These are phyloP conservation scores for Drosophila guanche DNA, from an alignment of 1,140 invertebrate genomes.

Conservation along the genomic window DNA sequence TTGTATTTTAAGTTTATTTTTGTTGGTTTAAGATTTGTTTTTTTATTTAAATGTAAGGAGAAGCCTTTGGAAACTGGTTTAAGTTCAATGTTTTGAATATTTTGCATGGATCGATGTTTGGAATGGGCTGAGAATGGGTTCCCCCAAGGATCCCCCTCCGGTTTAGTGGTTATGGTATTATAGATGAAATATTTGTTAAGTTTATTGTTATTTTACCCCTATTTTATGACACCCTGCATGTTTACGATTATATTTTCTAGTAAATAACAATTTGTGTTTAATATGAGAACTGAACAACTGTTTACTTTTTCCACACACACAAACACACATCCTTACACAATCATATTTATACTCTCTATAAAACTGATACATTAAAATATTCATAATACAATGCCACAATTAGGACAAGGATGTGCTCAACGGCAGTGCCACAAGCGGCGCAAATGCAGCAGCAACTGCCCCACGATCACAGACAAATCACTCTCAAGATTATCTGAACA, in stretches of 20 bases:
- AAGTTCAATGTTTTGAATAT: slow-evolving; percentile 18
- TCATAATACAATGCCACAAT: slow-evolving; percentile 42
- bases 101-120: slow-evolving; percentile 23
- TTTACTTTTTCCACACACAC: slow-evolving; percentile 26
- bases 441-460: slow-evolving; percentile 29
- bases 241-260: slow-evolving; percentile 45
- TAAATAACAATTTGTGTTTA: slow-evolving; percentile 59
- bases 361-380: slow-evolving; percentile 46
- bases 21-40: slow-evolving; percentile 8
- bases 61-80: slow-evolving; percentile 4
- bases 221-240: slow-evolving; percentile 55
- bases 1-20: slow-evolving; percentile 9
- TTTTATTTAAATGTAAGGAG: slow-evolving; percentile 11
- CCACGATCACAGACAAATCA: slow-evolving; percentile 60
- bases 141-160: slow-evolving; percentile 27
- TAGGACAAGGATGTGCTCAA: slow-evolving; percentile 68
- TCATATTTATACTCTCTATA: slow-evolving; percentile 38
- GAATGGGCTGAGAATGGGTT: background rate
- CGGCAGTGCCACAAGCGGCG: slow-evolving; percentile 32
- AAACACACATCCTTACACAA: slow-evolving; percentile 36
- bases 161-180: slow-evolving; percentile 34
- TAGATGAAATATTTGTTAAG: slow-evolving; percentile 2
- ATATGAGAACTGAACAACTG: slow-evolving; percentile 38
- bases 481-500: slow-evolving; percentile 69
- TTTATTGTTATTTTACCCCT: slow-evolving; percentile 29